A percentile compares a stretch with the other conserved stretches of the same genome.
Evolutionary conservation across 2,888 invertebrate genomes (phyloP).

Genomic region (Dolomedes plantarius): DNA sequence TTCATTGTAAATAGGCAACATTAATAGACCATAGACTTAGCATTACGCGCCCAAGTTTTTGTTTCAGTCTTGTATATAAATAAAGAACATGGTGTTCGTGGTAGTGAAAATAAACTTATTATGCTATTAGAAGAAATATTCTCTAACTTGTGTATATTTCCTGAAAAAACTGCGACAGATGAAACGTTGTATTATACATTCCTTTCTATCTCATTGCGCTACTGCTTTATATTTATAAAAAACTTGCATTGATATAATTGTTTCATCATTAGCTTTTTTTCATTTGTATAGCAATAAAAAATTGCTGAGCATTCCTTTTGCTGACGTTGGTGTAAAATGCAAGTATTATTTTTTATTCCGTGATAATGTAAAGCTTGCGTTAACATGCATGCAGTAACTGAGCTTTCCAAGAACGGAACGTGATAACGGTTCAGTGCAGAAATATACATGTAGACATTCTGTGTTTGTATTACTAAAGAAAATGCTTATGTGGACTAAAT

Average conservation of each 20-base stretch:
- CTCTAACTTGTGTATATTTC: constrained; percentile 12
- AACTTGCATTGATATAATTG: neutral
- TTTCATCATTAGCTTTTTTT: no score
- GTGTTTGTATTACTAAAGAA: no score
- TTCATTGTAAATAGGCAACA: constrained; percentile 67
- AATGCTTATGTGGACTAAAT: no score
- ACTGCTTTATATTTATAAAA: neutral
- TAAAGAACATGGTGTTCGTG: constrained; percentile 52
- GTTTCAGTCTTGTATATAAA: constrained; percentile 51
- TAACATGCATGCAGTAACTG: no score
- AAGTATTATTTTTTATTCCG: no score
- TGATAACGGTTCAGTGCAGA: no score
- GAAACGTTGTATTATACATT: neutral
- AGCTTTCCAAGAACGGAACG: no score
- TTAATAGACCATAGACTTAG: constrained; percentile 57
- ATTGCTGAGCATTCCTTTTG: no score
- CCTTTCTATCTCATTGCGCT: neutral
- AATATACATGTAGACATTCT: no score
- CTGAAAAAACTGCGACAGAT: constrained; percentile 23
- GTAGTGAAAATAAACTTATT: constrained; percentile 40
- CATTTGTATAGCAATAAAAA: no score
- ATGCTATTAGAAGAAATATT: constrained; percentile 25
- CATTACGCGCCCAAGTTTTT: constrained; percentile 27
- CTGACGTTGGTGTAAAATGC: no score
- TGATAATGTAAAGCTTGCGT: no score